These are phyloP conservation scores for Cacoxenus indagator DNA, from an alignment of 2,888 invertebrate species.

Conservation along the genomic window DNA sequence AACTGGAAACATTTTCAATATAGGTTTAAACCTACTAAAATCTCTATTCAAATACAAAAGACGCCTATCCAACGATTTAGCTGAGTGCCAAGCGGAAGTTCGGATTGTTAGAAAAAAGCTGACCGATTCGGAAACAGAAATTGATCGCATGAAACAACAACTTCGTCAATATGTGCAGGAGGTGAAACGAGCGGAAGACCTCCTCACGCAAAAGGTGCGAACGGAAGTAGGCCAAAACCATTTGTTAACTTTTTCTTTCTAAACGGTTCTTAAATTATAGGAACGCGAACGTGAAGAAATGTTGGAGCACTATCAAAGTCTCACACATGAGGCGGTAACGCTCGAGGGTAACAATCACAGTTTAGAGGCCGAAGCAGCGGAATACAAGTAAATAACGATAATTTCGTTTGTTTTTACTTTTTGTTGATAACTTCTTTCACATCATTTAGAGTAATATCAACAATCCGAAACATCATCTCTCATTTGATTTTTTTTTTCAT, in stretches of 20 bases:
- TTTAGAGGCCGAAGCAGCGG: slow-evolving; percentile 82
- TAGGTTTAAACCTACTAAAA: not conserved
- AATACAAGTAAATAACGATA: slow-evolving; percentile 73
- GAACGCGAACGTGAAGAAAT: slow-evolving; percentile 85
- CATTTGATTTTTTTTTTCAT: not conserved
- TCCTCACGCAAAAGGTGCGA: slow-evolving; percentile 77
- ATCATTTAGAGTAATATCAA: not conserved
- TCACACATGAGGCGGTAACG: slow-evolving; percentile 82
- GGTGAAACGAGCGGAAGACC: slow-evolving; percentile 83
- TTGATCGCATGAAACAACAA: slow-evolving; percentile 81
- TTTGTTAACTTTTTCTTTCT: slow-evolving; percentile 35
- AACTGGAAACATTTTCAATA: not conserved
- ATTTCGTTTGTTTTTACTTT: slow-evolving; percentile 55
- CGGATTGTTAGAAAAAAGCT: slow-evolving; percentile 77
- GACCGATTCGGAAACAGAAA: slow-evolving; percentile 79
- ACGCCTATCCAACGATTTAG: slow-evolving; percentile 81
- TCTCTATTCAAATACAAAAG: slow-evolving; percentile 66
- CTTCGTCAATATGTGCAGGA: slow-evolving; percentile 86
- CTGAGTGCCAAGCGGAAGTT: slow-evolving; percentile 76
- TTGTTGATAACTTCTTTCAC: not conserved
- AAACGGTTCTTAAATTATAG: slow-evolving; percentile 71
- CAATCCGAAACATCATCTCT: not conserved
- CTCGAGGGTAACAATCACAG: slow-evolving; percentile 85
- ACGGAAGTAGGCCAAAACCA: slow-evolving; percentile 24
- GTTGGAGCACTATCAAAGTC: slow-evolving; percentile 83